Evolutionary conservation across 2,113 vertebrate species (phyloP), one percentile per base, ranked within the genome.

Genomic region (Silurus meridionalis): DNA sequence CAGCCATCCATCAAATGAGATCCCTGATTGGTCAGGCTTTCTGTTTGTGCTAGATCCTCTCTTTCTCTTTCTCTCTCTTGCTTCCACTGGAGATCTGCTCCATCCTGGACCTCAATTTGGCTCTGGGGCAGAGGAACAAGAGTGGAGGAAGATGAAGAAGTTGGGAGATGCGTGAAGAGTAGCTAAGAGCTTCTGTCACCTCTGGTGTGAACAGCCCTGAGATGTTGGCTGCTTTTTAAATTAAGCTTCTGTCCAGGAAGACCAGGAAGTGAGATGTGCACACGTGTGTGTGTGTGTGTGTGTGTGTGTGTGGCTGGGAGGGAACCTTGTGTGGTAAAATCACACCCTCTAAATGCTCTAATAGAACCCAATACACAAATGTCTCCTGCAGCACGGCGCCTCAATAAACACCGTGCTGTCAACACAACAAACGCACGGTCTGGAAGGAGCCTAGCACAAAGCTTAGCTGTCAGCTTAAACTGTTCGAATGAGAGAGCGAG

Each of bases 151-250:
- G 80, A 85, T 60, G 25, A 60, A 83, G 83, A 63, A 80, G 60
- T 63, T 80, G 67, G 87, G 71, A 75, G 85, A 86, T 86, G 83
- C 82, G 82, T 94, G 92, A 94, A 92, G 90, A 92, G 91, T 87
- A 90, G 92, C 93, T 92, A 94, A 93, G 92, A 93, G 92, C 90
- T 93, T 92, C 90, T 93, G 91, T 91, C 92, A 93, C 92, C 91
- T 93, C 89, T 87, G 79, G 86, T 93, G 92, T 90, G 91, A 90
- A 88, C 90, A 91, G 89, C 86, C 89, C 91, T 90, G 91, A 90
- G 91, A 85, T 80, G 80, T 87, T 85, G 79, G 79, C 25, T 46
- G 53, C 82, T 69, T 87, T 83, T 80, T 85, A 83, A 90, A 88
- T 88, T 74, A 79, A 85, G 48, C 80, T 82, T 79, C 55, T 66